phyloP scores from a whole-genome alignment of 2,113 vertebrate species.

The Trinectes maculatus region DNA sequence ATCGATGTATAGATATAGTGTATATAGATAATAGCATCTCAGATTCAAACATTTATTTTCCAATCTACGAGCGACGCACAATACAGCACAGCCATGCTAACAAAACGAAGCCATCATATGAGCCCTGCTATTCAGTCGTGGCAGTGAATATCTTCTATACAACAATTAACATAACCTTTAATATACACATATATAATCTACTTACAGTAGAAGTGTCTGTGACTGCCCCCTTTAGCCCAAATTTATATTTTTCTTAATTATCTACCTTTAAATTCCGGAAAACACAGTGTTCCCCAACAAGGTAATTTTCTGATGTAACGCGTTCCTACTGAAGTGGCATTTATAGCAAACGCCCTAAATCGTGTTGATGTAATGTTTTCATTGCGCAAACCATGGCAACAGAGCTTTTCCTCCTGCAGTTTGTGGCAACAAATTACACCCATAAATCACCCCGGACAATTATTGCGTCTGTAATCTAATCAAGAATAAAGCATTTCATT shows the following conservation, averaged over 20 bases:
- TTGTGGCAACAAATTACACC: conserved; percentile 75
- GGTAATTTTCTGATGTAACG: conserved; percentile 47
- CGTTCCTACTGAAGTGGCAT: conserved; percentile 35
- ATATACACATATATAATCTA: too few species aligned
- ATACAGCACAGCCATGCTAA: too few species aligned
- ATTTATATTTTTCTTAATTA: conserved; percentile 6
- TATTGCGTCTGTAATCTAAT: conserved; percentile 79
- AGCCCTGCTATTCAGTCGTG: too few species aligned
- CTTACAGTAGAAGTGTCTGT: too few species aligned
- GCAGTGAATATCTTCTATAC: too few species aligned
- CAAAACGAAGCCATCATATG: too few species aligned
- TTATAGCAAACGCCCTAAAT: conserved; percentile 32
- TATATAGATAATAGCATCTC: too few species aligned
- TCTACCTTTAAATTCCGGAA: conserved; percentile 12
- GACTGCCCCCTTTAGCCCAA: too few species aligned
- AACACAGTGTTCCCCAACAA: conserved; percentile 4
- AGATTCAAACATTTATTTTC: too few species aligned
- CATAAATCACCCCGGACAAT: conserved; percentile 82
- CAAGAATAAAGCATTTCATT: conserved; percentile 78
- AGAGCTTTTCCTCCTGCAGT: conserved; percentile 41
- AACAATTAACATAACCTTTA: too few species aligned
- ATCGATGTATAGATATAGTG: too few species aligned
- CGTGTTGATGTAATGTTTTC: conserved; percentile 58
- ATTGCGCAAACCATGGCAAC: conserved; percentile 58
- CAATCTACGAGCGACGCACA: too few species aligned